Evolutionary conservation across 2,113 vertebrate species (phyloP).

Genomic region (Lagopus muta): DNA sequence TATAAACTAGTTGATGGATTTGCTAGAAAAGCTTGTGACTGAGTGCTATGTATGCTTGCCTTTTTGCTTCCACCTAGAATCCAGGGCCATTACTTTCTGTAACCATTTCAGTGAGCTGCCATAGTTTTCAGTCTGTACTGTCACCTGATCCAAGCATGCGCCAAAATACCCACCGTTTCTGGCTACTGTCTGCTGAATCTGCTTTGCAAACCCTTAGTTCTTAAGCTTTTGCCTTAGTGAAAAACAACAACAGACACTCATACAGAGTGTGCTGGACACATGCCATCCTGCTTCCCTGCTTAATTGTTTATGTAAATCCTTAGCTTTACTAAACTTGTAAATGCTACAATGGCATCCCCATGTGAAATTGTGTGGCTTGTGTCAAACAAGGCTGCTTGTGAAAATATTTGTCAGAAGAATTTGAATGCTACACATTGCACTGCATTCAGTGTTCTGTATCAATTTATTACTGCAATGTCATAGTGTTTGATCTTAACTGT

Average conservation of each 20-base stretch:
- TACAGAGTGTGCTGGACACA: constrained; percentile 72
- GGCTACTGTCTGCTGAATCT: constrained; percentile 82
- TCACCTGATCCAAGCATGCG: constrained; percentile 93
- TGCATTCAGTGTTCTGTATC: constrained; percentile 78
- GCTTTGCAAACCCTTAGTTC: constrained; percentile 84
- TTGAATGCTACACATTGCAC: constrained; percentile 77
- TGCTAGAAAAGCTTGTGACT: constrained; percentile 71
- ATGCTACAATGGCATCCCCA: constrained; percentile 74
- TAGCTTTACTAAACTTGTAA: constrained; percentile 77
- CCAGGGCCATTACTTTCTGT: constrained; percentile 85
- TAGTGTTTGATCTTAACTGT: constrained; percentile 77
- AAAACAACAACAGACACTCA: constrained; percentile 57
- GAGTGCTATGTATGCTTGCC: constrained; percentile 82
- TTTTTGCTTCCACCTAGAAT: constrained; percentile 80
- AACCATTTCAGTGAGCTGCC: constrained; percentile 97
- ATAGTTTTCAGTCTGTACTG: constrained; percentile 91
- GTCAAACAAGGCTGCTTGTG: constrained; percentile 82
- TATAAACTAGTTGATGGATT: constrained; percentile 27
- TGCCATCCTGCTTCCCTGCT: constrained; percentile 79
- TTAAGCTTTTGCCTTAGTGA: constrained; percentile 80
- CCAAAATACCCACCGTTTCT: constrained; percentile 81
- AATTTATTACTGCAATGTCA: constrained; percentile 70
- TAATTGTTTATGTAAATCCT: constrained; percentile 75
- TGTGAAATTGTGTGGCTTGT: constrained; percentile 87
- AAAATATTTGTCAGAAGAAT: constrained; percentile 72